Evolutionary conservation across 2,797 vertebrate species (phyloP).

Genomic region (Moxostoma hubbsi): DNA sequence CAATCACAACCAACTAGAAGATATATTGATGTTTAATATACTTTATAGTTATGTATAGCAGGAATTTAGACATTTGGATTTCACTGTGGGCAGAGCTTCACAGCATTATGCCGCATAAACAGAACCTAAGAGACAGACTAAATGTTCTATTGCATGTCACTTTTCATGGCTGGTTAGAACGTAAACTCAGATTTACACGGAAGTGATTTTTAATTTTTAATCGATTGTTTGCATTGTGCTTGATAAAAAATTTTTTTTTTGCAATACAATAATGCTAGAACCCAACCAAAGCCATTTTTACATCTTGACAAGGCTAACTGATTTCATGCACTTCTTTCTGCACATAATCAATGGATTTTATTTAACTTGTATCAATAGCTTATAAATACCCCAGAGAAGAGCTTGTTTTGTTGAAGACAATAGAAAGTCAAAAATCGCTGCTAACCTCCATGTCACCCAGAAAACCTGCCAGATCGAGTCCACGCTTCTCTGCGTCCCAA

Average conservation of each 20-base stretch:
- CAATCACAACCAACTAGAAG: no score
- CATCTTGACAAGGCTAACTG: neutral
- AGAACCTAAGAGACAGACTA: neutral
- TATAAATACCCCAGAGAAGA: neutral
- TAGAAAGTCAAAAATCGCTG: neutral
- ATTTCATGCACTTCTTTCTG: neutral
- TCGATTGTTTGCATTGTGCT: no score
- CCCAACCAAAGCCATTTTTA: neutral
- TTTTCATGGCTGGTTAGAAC: neutral
- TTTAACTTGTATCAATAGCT: constrained; percentile 5
- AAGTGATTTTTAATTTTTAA: no score
- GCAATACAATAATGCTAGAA: neutral
- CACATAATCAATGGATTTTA: constrained; percentile 3
- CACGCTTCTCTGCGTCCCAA: constrained; percentile 90
- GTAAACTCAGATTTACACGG: neutral
- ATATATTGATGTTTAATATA: no score
- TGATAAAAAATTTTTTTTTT: no score
- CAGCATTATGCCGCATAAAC: no score
- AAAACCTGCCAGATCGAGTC: constrained; percentile 87
- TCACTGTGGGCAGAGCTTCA: no score
- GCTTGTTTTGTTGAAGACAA: neutral
- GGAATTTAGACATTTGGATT: no score
- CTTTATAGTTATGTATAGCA: no score
- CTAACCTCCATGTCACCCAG: constrained; percentile 90
- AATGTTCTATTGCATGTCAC: neutral